Percentiles rank a stretch among this genome's conserved stretches.
Evolutionary conservation across 2,797 vertebrate genomes (phyloP).

Genomic region (Sebastolobus altivelis): DNA sequence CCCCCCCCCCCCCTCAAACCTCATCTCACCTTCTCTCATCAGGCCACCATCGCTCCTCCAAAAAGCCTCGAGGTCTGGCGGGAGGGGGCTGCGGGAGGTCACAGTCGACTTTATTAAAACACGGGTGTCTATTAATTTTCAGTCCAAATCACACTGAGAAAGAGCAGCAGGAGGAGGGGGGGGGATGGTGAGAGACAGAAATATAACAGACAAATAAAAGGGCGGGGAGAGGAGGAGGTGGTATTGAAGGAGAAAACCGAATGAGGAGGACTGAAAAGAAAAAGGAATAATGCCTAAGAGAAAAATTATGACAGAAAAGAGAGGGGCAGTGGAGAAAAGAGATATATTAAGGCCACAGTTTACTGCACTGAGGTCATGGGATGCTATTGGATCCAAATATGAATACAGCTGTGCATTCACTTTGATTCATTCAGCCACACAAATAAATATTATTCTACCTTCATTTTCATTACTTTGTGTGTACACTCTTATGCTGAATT

Average conservation of each 20-base stretch:
- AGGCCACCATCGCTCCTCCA: conserved; percentile 30
- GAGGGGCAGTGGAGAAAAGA: not conserved
- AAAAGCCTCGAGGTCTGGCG: conserved; percentile 32
- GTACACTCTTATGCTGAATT: too few relatives aligned
- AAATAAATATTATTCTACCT: not conserved
- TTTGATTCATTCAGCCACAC: conserved; percentile 1
- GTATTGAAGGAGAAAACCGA: not conserved
- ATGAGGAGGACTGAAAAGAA: not conserved
- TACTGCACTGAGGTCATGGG: not conserved
- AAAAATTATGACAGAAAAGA: not conserved
- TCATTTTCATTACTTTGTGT: conserved; percentile 4
- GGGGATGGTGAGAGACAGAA: conserved; percentile 12
- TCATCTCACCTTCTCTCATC: conserved; percentile 35
- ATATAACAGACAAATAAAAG: conserved; percentile 6
- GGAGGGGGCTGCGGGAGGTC: conserved; percentile 41
- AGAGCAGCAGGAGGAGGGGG: conserved; percentile 8
- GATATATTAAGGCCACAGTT: not conserved
- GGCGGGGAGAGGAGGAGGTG: not conserved
- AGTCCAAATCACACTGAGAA: conserved; percentile 46
- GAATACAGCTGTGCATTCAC: not conserved
- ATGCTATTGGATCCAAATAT: conserved; percentile 12
- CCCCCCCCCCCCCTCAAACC: conserved; percentile 29
- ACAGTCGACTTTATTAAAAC: conserved; percentile 77
- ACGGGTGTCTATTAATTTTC: conserved; percentile 72
- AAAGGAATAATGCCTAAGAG: not conserved